These are phyloP conservation scores for Tetranychus piercei DNA, from an alignment of 2,888 invertebrate species.

Conservation along the genomic window DNA sequence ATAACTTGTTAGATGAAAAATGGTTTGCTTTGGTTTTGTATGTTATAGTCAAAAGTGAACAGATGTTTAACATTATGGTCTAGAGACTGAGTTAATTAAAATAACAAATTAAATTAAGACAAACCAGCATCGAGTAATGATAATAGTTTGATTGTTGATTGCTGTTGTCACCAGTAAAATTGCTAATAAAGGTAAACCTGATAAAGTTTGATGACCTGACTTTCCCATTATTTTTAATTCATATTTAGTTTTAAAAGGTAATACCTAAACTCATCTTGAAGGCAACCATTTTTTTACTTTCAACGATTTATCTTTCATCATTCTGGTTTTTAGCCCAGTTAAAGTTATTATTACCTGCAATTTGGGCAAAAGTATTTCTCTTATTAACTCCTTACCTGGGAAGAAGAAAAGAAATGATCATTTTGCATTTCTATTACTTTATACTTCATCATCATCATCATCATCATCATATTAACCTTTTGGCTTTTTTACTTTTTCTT, in stretches of 20 bases:
- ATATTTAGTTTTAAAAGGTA: neutral
- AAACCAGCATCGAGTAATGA: neutral
- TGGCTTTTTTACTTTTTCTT: too few relatives aligned
- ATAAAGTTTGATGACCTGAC: slow-evolving; percentile 1
- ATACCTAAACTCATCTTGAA: neutral
- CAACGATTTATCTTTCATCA: neutral
- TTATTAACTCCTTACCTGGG: neutral
- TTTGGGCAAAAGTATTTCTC: neutral
- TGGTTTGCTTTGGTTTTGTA: too few relatives aligned
- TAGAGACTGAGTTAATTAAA: neutral
- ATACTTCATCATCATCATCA: too few relatives aligned
- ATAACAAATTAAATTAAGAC: neutral
- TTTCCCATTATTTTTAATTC: neutral
- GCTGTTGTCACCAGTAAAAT: neutral
- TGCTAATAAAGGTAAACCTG: neutral
- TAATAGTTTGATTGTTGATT: neutral
- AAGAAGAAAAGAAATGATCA: neutral
- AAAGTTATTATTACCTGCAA: neutral
- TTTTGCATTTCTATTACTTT: too few relatives aligned
- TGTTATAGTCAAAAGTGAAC: neutral
- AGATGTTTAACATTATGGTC: neutral
- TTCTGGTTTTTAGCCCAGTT: neutral
- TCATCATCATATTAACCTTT: too few relatives aligned
- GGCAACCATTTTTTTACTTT: neutral
- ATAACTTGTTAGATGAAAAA: too few relatives aligned